These are phyloP conservation scores for Capricornis sumatraensis DNA, from an alignment of 2,113 vertebrate genomes.

Conservation along the genomic window DNA sequence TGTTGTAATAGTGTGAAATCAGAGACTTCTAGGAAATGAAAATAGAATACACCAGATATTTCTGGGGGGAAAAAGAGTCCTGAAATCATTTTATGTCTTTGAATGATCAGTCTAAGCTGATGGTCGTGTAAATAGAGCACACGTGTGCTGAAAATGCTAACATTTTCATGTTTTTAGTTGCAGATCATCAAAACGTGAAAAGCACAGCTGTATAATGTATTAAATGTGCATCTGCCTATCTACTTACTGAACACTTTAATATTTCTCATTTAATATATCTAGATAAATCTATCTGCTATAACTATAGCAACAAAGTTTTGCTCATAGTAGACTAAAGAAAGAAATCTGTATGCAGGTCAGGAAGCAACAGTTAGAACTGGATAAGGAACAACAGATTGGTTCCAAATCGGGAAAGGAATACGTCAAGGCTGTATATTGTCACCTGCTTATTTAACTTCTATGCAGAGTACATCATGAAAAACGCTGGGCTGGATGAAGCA, in stretches of 20 bases:
- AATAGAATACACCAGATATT: neutral
- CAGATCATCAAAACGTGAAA: neutral
- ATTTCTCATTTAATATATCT: neutral
- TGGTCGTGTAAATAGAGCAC: fast-evolving
- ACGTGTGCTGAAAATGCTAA: neutral
- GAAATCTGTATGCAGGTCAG: neutral
- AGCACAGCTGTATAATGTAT: neutral
- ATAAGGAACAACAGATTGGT: neutral
- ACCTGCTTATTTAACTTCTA: neutral
- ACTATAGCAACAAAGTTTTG: neutral
- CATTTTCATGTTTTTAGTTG: neutral
- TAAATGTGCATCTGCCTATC: too few species aligned
- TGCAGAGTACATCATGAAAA: neutral
- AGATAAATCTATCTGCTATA: neutral
- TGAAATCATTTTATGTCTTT: neutral
- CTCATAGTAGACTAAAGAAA: neutral
- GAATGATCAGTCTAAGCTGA: neutral
- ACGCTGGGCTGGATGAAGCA: neutral
- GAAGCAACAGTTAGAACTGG: neutral
- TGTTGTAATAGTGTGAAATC: neutral
- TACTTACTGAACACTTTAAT: neutral
- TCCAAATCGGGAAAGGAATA: neutral
- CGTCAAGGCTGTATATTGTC: neutral
- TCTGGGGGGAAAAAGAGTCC: neutral
- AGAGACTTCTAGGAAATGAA: neutral